These are phyloP conservation scores for Pristiophorus japonicus DNA, from an alignment of 2,113 vertebrate species.

Conservation along the genomic window DNA sequence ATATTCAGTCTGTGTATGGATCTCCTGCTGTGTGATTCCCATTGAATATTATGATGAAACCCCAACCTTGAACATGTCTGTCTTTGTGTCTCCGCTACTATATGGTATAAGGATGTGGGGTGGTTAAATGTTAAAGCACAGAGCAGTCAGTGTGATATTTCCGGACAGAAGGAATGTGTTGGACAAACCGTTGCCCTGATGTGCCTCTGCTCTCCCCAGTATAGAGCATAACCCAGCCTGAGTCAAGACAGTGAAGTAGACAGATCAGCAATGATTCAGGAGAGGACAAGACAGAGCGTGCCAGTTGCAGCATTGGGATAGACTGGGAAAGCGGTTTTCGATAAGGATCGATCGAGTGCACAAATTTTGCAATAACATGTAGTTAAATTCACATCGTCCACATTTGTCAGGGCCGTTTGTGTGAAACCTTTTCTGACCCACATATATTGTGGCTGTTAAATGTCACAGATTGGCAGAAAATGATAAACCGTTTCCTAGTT, in stretches of 20 bases:
- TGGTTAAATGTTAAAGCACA: too few species aligned
- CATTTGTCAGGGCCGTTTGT: background rate
- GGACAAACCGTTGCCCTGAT: background rate
- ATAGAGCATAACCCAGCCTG: background rate
- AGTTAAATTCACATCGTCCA: background rate
- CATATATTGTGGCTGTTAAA: background rate
- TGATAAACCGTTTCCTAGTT: background rate
- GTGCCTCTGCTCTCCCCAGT: too few species aligned
- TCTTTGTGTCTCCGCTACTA: too few species aligned
- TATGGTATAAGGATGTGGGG: background rate
- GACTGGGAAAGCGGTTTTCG: background rate
- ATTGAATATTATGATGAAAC: too few species aligned
- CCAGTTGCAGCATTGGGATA: background rate
- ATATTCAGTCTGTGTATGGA: too few species aligned
- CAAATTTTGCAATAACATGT: background rate
- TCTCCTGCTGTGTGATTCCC: too few species aligned
- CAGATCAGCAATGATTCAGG: background rate
- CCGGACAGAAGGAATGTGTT: background rate
- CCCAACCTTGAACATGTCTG: too few species aligned
- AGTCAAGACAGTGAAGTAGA: background rate
- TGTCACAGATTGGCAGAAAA: background rate
- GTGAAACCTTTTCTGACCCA: too few species aligned
- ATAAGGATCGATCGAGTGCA: too few species aligned
- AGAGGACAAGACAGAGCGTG: background rate
- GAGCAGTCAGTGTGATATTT: background rate